Percentiles rank a stretch among this genome's conserved stretches.
Conservation (phyloP, 1,140 invertebrate species). For the Brachionus rotundiformis region DNA sequence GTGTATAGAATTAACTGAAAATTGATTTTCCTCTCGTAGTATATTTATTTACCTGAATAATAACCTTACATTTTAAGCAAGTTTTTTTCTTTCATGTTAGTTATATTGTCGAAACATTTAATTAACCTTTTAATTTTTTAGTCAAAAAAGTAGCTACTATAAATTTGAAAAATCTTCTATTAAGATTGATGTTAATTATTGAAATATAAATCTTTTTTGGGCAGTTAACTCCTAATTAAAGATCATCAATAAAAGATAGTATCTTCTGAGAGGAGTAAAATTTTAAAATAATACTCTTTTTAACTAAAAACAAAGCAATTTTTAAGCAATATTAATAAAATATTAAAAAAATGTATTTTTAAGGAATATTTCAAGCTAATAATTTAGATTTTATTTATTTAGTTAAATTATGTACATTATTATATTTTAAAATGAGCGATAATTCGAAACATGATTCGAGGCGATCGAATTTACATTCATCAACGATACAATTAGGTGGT, state of each 20-base stretch:
- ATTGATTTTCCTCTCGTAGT: constrained; percentile 7
- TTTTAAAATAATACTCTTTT: too few species aligned
- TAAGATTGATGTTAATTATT: neutral
- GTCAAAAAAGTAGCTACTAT: neutral
- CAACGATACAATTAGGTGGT: constrained; percentile 45
- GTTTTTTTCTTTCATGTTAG: constrained; percentile 21
- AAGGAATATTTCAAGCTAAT: neutral
- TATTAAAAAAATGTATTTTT: too few species aligned
- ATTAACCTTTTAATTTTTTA: constrained; percentile 19
- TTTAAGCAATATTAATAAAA: too few species aligned
- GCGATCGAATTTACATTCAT: neutral
- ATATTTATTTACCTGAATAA: constrained; percentile 29
- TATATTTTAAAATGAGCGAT: neutral
- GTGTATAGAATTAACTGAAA: neutral
- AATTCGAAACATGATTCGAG: constrained; percentile 2
- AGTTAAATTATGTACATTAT: constrained; percentile 40
- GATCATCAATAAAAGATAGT: neutral
- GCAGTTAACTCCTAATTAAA: neutral
- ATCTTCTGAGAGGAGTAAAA: neutral
- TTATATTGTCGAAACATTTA: constrained; percentile 24
- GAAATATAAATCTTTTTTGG: neutral
- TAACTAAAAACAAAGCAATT: too few species aligned
- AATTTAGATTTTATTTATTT: constrained; percentile 8
- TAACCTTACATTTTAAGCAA: constrained; percentile 10
- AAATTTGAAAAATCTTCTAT: neutral